These are phyloP conservation scores for Acanthacorydalis orientalis DNA, from an alignment of 2,888 invertebrate genomes.

Conservation along the genomic window DNA sequence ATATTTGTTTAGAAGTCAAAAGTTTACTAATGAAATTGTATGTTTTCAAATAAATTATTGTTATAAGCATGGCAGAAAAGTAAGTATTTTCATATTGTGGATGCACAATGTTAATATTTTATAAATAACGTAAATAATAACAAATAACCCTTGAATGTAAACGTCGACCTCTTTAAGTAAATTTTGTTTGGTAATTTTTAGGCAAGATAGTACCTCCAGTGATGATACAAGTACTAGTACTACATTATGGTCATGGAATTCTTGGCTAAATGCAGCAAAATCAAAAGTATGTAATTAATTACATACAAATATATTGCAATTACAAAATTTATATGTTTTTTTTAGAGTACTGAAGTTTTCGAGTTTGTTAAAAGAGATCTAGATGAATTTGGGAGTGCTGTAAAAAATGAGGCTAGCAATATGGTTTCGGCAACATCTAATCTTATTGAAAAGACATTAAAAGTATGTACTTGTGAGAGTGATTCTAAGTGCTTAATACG, in stretches of 20 bases:
- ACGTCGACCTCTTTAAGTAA: slow-evolving; percentile 10
- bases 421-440: slow-evolving; percentile 47
- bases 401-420: slow-evolving; percentile 51
- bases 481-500: too few species aligned
- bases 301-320: not conserved
- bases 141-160: too few species aligned
- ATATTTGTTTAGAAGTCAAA: too few species aligned
- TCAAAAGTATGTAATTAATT: slow-evolving; percentile 19
- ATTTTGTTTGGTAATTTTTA: slow-evolving; percentile 7
- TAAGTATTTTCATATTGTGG: not conserved
- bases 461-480: slow-evolving; percentile 26
- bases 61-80: not conserved
- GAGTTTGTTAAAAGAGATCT: slow-evolving; percentile 63
- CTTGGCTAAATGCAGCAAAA: slow-evolving; percentile 26
- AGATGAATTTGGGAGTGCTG: slow-evolving; percentile 54
- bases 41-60: too few species aligned
- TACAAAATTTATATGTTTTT: slow-evolving; percentile 11
- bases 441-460: slow-evolving; percentile 50
- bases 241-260: slow-evolving; percentile 22
- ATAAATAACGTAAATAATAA: too few species aligned
- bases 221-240: slow-evolving; percentile 13
- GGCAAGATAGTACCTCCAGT: slow-evolving; percentile 4
- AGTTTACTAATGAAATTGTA: too few species aligned
- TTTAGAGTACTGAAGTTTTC: slow-evolving; percentile 53
- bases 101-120: too few species aligned